These are phyloP conservation scores for Chrysocyon brachyurus DNA, from an alignment of 2,797 vertebrate genomes.

Conservation along the genomic window DNA sequence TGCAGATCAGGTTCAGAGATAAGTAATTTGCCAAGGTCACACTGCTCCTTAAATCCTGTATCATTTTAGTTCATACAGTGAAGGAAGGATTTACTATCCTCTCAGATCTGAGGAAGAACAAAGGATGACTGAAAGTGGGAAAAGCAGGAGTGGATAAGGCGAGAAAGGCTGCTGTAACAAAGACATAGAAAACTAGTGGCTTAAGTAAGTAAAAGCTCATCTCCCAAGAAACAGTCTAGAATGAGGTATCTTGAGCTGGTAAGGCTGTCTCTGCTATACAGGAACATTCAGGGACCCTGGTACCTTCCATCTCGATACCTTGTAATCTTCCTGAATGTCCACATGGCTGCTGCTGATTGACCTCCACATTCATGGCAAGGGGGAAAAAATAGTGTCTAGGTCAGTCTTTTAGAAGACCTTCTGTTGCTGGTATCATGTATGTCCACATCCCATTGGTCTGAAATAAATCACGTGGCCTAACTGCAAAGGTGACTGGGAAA, in stretches of 20 bases:
- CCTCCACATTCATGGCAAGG: background rate
- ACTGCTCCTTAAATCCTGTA: background rate
- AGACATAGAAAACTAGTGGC: background rate
- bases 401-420: background rate
- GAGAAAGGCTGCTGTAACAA: background rate
- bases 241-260: background rate
- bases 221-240: background rate
- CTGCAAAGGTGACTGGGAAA: background rate
- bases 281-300: background rate
- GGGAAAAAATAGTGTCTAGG: background rate
- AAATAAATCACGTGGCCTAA: background rate
- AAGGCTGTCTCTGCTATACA: background rate
- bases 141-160: background rate
- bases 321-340: background rate
- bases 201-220: background rate
- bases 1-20: slow-evolving; percentile 3
- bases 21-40: background rate
- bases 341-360: background rate
- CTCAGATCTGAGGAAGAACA: background rate
- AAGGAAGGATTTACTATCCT: background rate
- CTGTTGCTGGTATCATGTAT: background rate
- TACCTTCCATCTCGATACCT: background rate
- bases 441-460: background rate
- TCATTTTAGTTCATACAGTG: background rate
- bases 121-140: background rate